A percentile compares a stretch with the other conserved stretches of the same genome.
Evolutionary conservation across 2,113 vertebrate species (phyloP).

Genomic region (Chionomys nivalis): DNA sequence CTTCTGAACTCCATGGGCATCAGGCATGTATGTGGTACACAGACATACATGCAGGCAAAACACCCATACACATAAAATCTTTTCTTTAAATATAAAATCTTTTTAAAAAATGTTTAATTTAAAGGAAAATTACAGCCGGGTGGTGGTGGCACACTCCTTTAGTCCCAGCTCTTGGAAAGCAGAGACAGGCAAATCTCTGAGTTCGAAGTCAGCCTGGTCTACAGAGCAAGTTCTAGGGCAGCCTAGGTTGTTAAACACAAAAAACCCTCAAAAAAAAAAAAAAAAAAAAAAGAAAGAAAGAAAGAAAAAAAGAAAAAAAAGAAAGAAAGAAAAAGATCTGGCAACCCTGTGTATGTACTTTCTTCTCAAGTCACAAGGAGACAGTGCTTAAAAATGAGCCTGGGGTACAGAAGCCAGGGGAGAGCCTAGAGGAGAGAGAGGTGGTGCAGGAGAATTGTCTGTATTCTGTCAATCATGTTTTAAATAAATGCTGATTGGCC

Average conservation of each 20-base stretch:
- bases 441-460: too few relatives aligned
- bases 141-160: background rate
- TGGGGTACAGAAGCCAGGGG: background rate
- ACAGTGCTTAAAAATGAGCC: background rate
- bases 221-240: background rate
- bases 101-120: background rate
- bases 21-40: background rate
- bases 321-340: background rate
- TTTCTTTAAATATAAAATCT: background rate
- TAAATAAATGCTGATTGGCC: too few relatives aligned
- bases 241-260: background rate
- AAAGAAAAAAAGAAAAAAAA: background rate
- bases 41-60: background rate
- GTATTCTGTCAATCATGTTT: too few relatives aligned
- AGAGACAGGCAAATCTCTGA: background rate
- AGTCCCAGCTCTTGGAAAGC: background rate
- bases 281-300: too few relatives aligned
- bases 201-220: background rate
- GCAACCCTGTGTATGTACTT: background rate
- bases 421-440: too few relatives aligned
- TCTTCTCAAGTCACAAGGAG: background rate
- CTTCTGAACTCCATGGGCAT: background rate
- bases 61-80: background rate
- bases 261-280: background rate
- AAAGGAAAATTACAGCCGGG: background rate